Percentiles rank a stretch among this genome's conserved stretches.
Conservation (phyloP, 1,140 invertebrate species). For the Pararge aegeria region DNA sequence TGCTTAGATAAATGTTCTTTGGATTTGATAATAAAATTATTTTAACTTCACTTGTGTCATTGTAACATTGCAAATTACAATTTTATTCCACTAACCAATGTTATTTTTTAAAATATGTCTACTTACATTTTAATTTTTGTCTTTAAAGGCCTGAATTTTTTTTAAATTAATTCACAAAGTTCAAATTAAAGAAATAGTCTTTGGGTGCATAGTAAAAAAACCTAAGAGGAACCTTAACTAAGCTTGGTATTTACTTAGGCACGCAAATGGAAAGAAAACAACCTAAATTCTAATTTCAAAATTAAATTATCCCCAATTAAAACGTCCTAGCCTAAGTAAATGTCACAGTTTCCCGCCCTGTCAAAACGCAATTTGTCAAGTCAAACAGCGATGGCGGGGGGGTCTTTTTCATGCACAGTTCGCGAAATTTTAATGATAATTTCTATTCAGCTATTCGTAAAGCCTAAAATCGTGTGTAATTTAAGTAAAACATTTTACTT, state of each 20-base stretch:
- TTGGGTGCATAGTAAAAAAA: too few relatives aligned
- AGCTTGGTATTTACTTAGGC: too few relatives aligned
- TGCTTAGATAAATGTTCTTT: too few relatives aligned
- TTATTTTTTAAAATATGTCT: too few relatives aligned
- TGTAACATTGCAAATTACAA: too few relatives aligned
- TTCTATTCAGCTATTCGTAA: constrained; percentile 41
- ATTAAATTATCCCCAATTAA: constrained; percentile 60
- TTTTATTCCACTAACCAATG: too few relatives aligned
- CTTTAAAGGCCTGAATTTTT: too few relatives aligned
- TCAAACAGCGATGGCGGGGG: constrained; percentile 63
- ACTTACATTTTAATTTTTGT: too few relatives aligned
- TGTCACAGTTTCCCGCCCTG: constrained; percentile 60
- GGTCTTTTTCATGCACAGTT: constrained; percentile 36
- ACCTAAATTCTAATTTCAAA: constrained; percentile 33
- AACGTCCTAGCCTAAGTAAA: constrained; percentile 44
- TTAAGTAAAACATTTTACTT: constrained; percentile 29
- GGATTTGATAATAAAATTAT: too few relatives aligned
- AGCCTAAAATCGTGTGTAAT: constrained; percentile 47
- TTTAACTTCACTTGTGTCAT: too few relatives aligned
- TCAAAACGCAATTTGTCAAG: constrained; percentile 77
- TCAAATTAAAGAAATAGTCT: too few relatives aligned
- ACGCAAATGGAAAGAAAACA: constrained; percentile 54
- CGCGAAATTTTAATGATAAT: constrained; percentile 30
- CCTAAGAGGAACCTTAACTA: background rate
- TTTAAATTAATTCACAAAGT: too few relatives aligned